Conservation (phyloP, 2,888 invertebrate genomes). For the Agrochola lota region DNA sequence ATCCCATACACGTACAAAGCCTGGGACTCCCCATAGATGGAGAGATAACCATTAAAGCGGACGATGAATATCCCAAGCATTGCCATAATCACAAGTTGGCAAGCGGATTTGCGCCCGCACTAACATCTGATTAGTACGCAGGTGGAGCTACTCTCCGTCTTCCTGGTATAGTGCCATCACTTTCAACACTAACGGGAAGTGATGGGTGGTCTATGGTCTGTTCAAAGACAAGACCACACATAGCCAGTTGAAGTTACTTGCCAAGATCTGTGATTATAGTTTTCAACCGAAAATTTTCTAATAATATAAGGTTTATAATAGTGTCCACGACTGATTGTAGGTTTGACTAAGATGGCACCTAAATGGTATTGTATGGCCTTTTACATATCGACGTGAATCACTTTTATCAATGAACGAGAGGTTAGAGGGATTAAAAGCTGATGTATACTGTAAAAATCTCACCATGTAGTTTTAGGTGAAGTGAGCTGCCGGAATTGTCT, state of each 20-base stretch:
- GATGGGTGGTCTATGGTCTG: constrained; percentile 56
- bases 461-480: background rate
- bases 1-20: constrained; percentile 24
- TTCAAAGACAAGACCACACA: constrained; percentile 43
- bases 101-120: constrained; percentile 42
- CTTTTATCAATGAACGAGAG: background rate
- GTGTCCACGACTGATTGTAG: background rate
- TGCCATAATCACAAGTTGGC: constrained; percentile 49
- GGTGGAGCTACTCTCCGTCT: constrained; percentile 27
- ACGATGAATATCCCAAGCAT: constrained; percentile 32
- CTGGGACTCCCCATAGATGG: constrained; percentile 34
- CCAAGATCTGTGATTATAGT: constrained; percentile 7
- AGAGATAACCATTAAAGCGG: constrained; percentile 40
- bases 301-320: background rate
- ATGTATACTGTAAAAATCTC: background rate
- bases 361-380: background rate
- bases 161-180: constrained; percentile 54
- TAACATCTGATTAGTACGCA: constrained; percentile 61
- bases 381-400: background rate
- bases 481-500: background rate
- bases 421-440: background rate
- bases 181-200: constrained; percentile 51
- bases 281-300: background rate
- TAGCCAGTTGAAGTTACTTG: constrained; percentile 3
- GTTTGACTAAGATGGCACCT: background rate